Evolutionary conservation across 1,140 invertebrate genomes (phyloP), one percentile per base, ranked within the genome.

Genomic region (Caenorhabditis inopinata): DNA sequence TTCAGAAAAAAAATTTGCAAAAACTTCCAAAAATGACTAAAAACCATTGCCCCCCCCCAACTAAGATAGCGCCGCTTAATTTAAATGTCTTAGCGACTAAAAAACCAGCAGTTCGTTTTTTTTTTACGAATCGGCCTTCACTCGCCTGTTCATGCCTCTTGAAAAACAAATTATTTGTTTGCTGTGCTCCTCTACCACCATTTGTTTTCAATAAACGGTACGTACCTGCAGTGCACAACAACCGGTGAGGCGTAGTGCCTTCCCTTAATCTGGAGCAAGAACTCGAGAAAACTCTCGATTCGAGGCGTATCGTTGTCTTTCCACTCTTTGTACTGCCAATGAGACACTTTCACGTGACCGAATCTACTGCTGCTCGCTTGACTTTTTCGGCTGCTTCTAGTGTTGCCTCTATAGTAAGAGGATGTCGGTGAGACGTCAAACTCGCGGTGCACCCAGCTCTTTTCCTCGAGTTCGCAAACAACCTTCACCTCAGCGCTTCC

Each of bases 151-250:
- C n/a, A n/a, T n/a, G n/a, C n/a, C n/a, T n/a, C n/a, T n/a, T n/a
- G n/a, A 42, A 42, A 42, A 42, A 42, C 38, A 42, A 42, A 42
- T 42, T 42, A 14, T 42, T 42, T 42, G 38, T 42, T 14, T 42
- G 38, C 21, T 14, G 6, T 23, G 48, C 48, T 51, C 21, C 48
- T 23, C 18, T 58, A 58, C 27, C 51, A 58, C 25, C 51, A 18
- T 2, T 27, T 11, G 23, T 23, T 25, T 25, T 53, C 18, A 12
- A 6, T 16, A 14, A 16, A 18, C 5, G 25, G 4, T 12, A 23
- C 74, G 12, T 25, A 78, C 76, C 76, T 78, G 53, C 76, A 78
- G 29, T 78, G 76, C 16, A 78, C 76, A 49, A 78, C 76, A 58
- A 78, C 42, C 23, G 76, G 76, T 68, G 58, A 68, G 32, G 58